Base-by-base conservation (phyloP, 2,888 invertebrate species). In the Euproctis similis region DNA sequence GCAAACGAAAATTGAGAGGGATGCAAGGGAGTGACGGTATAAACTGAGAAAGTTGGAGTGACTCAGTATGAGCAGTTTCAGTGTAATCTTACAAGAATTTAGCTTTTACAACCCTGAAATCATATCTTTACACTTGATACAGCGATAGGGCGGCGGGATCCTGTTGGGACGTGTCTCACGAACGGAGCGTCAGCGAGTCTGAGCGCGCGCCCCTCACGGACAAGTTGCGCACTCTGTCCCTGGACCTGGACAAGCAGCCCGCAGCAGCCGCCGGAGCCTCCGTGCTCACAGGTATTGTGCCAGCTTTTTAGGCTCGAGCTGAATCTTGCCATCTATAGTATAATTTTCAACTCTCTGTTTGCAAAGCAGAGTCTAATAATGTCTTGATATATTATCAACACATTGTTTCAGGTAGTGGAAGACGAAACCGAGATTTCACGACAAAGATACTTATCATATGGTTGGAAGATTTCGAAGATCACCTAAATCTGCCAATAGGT, bases 381-480 rank as follows among this genome's bases (percentile, higher is more conserved):
- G n/a, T n/a, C n/a, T n/a, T n/a, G n/a, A n/a, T n/a, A n/a, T n/a
- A n/a, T n/a, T n/a, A n/a, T n/a, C n/a, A n/a, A n/a, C n/a, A n/a
- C n/a, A 14, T 8, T 17, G 7, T 17, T 32, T 4, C 45, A 81
- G 82, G 81, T 1, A 80, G 81, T 20, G 82, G 82, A 24, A 63
- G 82, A 35, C 69, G 85, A 2, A 81, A 87, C 57, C 61, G 88
- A 75, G 73, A 90, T 86, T 46, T 86, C 85, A 48, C 89, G 62
- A 62, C 92, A 1, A 94, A 94, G 73, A 93, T 96, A 36, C 90
- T 97, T 67, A 90, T 98, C 2, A 93, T 97, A 19, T 99, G 98
- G 98, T 72, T 98, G 31, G 98, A 99, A 70, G 95, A 95, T 61
- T 93, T 92, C 49, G 98, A 99, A 66, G 98, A 99, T 78, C 90